phyloP scores from a whole-genome alignment of 2,888 invertebrate species.

The Linnaemya vulpina region DNA sequence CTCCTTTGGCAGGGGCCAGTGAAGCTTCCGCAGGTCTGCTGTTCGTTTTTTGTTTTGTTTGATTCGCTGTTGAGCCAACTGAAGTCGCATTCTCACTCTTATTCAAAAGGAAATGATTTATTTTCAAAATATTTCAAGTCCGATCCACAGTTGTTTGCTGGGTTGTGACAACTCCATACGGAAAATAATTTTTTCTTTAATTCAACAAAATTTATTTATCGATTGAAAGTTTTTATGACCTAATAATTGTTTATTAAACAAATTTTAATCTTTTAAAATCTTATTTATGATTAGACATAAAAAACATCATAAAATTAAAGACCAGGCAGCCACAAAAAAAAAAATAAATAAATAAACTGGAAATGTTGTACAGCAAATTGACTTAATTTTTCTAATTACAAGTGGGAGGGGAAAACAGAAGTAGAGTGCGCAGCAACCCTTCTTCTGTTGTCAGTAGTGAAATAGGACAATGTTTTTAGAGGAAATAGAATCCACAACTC shows the following conservation, averaged over 20 bases:
- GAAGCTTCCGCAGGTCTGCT: no score
- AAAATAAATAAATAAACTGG: background rate
- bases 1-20: no score
- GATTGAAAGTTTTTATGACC: conserved; percentile 40
- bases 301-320: background rate
- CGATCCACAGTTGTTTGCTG: background rate
- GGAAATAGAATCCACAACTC: no score
- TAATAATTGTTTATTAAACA: conserved; percentile 66
- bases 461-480: background rate
- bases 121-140: no score
- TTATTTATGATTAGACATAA: conserved; percentile 59
- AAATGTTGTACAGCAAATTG: background rate
- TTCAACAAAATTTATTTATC: conserved; percentile 39
- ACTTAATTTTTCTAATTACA: background rate
- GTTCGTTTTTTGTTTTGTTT: no score
- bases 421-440: no score
- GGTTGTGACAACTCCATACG: background rate
- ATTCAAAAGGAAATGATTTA: no score
- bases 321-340: background rate
- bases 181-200: conserved; percentile 7
- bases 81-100: no score
- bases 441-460: background rate
- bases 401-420: background rate
- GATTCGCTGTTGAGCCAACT: no score
- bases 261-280: conserved; percentile 54